Evolutionary conservation across 2,797 vertebrate species (phyloP), one percentile per base, ranked within the genome.

Genomic region (Cossypha niveicapilla): DNA sequence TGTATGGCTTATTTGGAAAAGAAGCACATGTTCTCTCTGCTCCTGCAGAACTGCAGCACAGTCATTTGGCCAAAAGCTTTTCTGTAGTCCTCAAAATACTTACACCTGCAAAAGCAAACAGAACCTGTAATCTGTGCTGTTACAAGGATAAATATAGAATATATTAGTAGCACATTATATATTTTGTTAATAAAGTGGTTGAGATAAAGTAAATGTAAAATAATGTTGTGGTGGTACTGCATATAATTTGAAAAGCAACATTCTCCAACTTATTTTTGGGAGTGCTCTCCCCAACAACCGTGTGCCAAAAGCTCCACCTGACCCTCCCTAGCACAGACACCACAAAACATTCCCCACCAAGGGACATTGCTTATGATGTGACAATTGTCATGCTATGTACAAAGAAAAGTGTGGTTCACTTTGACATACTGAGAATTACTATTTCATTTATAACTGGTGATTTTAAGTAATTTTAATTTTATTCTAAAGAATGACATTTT

Each of bases 211-310:
- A 56, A 72, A 90, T 79, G 24, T 42, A 11, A 30, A 56, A 44
- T 56, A 73, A 67, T 39, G 2, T 56, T 84, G n/a, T 45, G 7
- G 21, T 53, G 25, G 63, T 63, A 60, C 22, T 37, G 25, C 28
- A 48, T 65, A 18, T 73, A 60, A 81, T 65, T 84, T 63, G 18
- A 82, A 72, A 91, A 48, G 13, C 9, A 48, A 45, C 3, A 34
- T 44, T 80, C 17, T 70, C 61, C 48, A 67, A 67, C 13, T 66
- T 5, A 47, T 67, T 63, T n/a, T 54, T 60, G 7, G 18, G 12
- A 41, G 17, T 0, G 0, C 21, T 54, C 9, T 15, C 34, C 22
- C 3, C 13, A 35, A 9, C 5, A 42, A 22, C 47, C 0, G 0
- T 5, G 41, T 28, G n/a, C 48, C 42, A 18, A 28, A 37, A 61